A percentile compares a stretch with the other conserved stretches of the same genome.
phyloP scores from a whole-genome alignment of 2,888 invertebrate genomes.

The Stenotaenia linearis region DNA sequence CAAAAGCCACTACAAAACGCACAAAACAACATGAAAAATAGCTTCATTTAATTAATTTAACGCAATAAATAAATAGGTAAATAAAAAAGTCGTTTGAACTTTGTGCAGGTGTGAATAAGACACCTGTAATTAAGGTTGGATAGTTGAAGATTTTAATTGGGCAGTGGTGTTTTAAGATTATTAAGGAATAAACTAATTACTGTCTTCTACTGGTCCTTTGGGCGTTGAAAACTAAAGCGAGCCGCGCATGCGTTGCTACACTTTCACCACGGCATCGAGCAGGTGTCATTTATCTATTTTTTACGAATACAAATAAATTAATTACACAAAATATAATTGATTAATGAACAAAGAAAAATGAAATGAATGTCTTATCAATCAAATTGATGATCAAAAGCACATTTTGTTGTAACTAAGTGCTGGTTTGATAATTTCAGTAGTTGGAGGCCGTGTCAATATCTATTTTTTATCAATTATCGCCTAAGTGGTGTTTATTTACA shows the following conservation, averaged over 20 bases:
- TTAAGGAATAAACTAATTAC: constrained; percentile 21
- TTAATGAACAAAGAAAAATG: background rate
- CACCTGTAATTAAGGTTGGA: constrained; percentile 7
- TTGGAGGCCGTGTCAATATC: background rate
- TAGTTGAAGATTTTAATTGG: background rate
- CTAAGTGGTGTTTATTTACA: constrained; percentile 21
- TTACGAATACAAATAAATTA: background rate
- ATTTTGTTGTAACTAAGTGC: constrained; percentile 5
- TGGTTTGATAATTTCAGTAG: background rate
- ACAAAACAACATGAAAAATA: no score
- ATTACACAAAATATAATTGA: background rate
- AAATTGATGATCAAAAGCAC: background rate
- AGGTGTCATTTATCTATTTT: background rate
- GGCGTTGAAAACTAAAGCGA: background rate
- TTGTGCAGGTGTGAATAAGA: background rate
- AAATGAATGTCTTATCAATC: background rate
- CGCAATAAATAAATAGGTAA: background rate
- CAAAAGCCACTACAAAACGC: no score
- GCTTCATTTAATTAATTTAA: background rate
- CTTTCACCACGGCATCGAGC: background rate
- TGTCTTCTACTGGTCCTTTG: background rate
- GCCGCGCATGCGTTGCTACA: background rate
- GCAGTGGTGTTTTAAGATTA: constrained; percentile 14
- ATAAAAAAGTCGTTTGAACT: background rate
- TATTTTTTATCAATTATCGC: constrained; percentile 6